Percentiles rank a stretch among this genome's conserved stretches.
These are phyloP conservation scores for Cryptosula pallasiana DNA, from an alignment of 2,888 invertebrate species.

Conservation along the genomic window DNA sequence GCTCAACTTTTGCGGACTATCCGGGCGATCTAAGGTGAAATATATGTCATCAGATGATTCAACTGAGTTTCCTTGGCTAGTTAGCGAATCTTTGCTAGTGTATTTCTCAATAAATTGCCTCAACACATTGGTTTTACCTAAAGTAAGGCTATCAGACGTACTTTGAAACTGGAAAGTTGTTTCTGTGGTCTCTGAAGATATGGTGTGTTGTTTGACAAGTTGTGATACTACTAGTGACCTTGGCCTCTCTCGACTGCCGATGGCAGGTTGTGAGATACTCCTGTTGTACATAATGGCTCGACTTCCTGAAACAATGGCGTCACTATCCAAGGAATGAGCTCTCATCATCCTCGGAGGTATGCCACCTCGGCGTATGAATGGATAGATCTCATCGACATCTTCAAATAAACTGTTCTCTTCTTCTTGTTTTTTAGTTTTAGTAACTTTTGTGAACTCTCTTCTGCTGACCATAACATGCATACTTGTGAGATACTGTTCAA, in stretches of 20 bases:
- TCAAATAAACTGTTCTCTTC: slow-evolving; percentile 71
- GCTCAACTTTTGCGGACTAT: neutral
- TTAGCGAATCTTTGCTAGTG: neutral
- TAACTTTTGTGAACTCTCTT: neutral
- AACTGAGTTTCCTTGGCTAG: neutral
- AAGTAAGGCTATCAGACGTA: neutral
- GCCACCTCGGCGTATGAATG: slow-evolving; percentile 87
- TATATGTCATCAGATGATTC: slow-evolving; percentile 14
- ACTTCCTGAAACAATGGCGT: neutral
- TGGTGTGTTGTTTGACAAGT: neutral
- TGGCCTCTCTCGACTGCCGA: neutral
- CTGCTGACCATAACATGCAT: neutral
- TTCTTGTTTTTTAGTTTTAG: slow-evolving; percentile 27
- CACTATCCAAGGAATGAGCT: neutral
- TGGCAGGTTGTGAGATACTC: neutral
- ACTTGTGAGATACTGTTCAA: neutral
- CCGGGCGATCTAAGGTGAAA: neutral
- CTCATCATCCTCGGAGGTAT: slow-evolving; percentile 63
- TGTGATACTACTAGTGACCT: neutral
- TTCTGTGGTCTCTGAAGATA: neutral
- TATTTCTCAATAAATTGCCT: neutral
- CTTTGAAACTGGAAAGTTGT: slow-evolving; percentile 1
- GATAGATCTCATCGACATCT: slow-evolving; percentile 93
- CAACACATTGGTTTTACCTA: neutral
- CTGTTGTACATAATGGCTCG: neutral